Evolutionary conservation across 2,888 invertebrate species (phyloP), one percentile per base, ranked within the genome.

Genomic region (Sthenelais limicola): DNA sequence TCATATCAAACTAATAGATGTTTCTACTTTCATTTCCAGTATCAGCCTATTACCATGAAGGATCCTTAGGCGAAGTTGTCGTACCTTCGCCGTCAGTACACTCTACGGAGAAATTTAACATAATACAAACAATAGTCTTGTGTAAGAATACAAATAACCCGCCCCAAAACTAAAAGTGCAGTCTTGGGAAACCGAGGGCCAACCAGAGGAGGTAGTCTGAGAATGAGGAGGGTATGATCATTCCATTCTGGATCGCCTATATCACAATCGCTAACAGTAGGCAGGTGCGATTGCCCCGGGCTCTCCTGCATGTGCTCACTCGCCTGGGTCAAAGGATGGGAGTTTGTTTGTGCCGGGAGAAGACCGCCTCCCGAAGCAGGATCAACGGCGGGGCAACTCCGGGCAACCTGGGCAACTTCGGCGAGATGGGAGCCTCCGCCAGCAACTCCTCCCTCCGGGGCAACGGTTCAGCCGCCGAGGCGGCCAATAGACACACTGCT

Each of bases 261-360:
- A 66, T 66, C 12, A 33, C 30, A n/a, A 56, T 56, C 52, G 28
- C n/a, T 21, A 35, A 24, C 62, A 62, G 62, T 9, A 32, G 33
- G 32, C 24, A 21, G 62, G 21, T 38, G 56, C 35, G 35, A 38
- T 5, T 12, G 3, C 38, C 12, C 12, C 56, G 35, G 30, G 62
- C 35, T 43, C 26, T 35, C 38, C 62, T 56, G 56, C 15, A 56
- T 56, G 56, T 33, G 5, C 32, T 56, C 56, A 33, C 1, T 21
- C 9, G 9, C 56, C 33, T 32, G 30, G 15, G 21, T 43, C 62
- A 2, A 21, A 62, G 38, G 24, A 62, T 62, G 62, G 70, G 70
- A 51, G 38, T 51, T 7, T 70, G 70, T 32, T 38, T 70, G 56
- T 70, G 70, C 30, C 70, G 70, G 51, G 62, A 62, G 38, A 62